Percentiles rank a stretch among this genome's conserved stretches.
Evolutionary conservation across 2,888 invertebrate genomes (phyloP).

Genomic region (Drosophila prostipennis): DNA sequence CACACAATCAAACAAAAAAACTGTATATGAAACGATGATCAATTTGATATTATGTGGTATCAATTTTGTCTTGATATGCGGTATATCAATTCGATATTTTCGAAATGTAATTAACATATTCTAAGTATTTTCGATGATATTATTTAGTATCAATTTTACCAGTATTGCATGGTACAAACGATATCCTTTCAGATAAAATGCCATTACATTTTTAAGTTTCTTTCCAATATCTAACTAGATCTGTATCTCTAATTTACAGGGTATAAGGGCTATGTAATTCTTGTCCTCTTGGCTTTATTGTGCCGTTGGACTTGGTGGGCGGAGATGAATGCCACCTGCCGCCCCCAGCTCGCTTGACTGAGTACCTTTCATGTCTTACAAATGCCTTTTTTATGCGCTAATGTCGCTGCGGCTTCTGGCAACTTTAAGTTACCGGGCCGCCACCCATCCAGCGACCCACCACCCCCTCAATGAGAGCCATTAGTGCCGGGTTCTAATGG

Average conservation of each 20-base stretch:
- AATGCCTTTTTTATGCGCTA: conserved; percentile 77
- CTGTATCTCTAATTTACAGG: neutral
- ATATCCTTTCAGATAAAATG: too few relatives aligned
- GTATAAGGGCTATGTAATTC: neutral
- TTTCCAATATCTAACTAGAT: too few relatives aligned
- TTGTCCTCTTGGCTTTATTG: neutral
- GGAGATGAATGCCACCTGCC: conserved; percentile 56
- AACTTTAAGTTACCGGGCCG: conserved; percentile 38
- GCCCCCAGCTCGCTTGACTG: conserved; percentile 55
- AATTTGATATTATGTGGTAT: too few relatives aligned
- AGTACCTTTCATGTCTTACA: conserved; percentile 77
- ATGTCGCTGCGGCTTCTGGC: conserved; percentile 63
- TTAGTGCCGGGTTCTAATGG: conserved; percentile 68
- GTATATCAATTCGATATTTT: too few relatives aligned
- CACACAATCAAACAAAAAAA: too few relatives aligned
- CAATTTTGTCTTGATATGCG: too few relatives aligned
- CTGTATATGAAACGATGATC: too few relatives aligned
- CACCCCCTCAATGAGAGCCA: conserved; percentile 51
- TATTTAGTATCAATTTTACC: too few relatives aligned
- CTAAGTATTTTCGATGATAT: too few relatives aligned
- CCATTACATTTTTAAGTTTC: too few relatives aligned
- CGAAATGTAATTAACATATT: too few relatives aligned
- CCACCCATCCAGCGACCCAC: conserved; percentile 18
- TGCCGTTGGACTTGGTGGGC: conserved; percentile 12
- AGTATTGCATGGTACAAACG: too few relatives aligned